phyloP scores from a whole-genome alignment of 2,113 vertebrate species.

The Fulmarus glacialis region DNA sequence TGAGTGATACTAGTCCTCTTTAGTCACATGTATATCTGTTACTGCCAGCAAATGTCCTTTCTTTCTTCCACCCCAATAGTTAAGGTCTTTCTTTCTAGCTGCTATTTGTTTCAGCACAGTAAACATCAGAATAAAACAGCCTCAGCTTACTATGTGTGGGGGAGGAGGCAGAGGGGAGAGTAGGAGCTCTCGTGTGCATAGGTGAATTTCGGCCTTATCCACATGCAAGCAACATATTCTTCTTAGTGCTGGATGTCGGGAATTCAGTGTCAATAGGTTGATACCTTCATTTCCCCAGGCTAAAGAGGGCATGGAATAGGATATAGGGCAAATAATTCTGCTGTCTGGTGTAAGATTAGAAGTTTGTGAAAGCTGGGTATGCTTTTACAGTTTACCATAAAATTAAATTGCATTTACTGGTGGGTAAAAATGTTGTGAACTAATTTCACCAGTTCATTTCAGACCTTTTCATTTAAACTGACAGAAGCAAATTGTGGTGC shows the following conservation, averaged over 20 bases:
- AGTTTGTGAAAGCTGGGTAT: not conserved
- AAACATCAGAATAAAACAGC: not conserved
- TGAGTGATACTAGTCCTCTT: slow-evolving; percentile 3
- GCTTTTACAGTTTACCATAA: slow-evolving; percentile 29
- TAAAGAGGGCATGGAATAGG: not conserved
- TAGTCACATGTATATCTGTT: not conserved
- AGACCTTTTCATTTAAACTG: slow-evolving; percentile 71
- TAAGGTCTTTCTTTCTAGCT: not conserved
- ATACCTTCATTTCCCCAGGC: not conserved
- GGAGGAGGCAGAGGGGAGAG: not conserved
- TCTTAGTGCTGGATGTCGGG: not conserved
- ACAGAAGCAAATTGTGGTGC: slow-evolving; percentile 68
- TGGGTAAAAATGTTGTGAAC: slow-evolving; percentile 53
- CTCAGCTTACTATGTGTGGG: not conserved
- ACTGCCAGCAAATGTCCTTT: not conserved
- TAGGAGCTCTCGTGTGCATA: not conserved
- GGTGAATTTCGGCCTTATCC: not conserved
- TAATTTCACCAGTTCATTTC: slow-evolving; percentile 68
- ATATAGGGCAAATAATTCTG: not conserved
- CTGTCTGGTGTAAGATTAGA: not conserved
- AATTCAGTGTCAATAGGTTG: not conserved
- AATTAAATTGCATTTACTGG: slow-evolving; percentile 35
- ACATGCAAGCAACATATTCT: not conserved
- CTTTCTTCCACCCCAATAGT: not conserved
- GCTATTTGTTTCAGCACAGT: not conserved